Conservation (phyloP, 2,113 vertebrate species). For the Rhipidura dahli region DNA sequence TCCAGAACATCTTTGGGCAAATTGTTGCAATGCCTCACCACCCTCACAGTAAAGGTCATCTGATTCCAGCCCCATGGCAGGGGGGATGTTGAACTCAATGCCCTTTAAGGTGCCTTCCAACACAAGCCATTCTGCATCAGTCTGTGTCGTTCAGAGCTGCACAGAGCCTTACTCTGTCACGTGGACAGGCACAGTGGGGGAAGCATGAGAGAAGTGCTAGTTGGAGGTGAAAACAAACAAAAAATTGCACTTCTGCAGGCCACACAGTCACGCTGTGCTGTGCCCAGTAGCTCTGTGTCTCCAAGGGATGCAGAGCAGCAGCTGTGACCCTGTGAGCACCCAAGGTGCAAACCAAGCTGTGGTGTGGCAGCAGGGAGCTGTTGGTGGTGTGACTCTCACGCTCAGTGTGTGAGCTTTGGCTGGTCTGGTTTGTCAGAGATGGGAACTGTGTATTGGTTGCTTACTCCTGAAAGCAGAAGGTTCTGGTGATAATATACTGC, state of each 20-base stretch:
- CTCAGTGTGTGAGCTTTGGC: not conserved
- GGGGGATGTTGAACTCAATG: not conserved
- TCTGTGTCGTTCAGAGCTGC: not conserved
- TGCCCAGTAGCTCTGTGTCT: not conserved
- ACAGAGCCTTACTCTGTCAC: not conserved
- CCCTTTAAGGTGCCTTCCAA: not conserved
- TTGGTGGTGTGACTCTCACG: not conserved
- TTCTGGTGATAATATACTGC: not conserved
- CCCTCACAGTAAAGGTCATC: not conserved
- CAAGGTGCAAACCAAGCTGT: not conserved
- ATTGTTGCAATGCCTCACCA: not conserved
- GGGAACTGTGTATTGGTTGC: no score
- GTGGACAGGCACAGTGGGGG: not conserved
- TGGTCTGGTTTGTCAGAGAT: not conserved
- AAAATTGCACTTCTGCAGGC: not conserved
- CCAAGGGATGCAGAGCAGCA: not conserved
- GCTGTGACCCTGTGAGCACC: not conserved
- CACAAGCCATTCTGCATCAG: not conserved
- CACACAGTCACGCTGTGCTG: rapidly evolving
- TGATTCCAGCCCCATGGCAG: not conserved
- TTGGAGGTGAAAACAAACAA: not conserved
- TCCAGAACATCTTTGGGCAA: not conserved
- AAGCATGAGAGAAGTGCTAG: not conserved
- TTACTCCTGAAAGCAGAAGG: not conserved
- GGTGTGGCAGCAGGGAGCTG: not conserved